These are phyloP conservation scores for Sialia sialis DNA, from an alignment of 2,113 vertebrate species.

Conservation along the genomic window DNA sequence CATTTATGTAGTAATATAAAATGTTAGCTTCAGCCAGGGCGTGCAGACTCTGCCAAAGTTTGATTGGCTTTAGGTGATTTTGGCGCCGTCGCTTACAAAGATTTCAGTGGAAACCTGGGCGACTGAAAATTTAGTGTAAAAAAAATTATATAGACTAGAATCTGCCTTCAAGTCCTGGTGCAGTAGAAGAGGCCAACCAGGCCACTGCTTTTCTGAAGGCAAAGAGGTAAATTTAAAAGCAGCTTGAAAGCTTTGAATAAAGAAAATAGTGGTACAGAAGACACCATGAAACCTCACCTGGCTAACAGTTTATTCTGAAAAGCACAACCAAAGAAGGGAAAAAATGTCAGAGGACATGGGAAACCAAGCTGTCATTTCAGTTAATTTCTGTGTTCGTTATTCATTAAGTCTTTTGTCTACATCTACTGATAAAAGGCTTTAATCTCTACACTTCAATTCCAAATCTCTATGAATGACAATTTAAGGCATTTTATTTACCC, in stretches of 20 bases:
- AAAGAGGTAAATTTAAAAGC: not conserved
- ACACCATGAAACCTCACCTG: not conserved
- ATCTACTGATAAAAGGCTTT: constrained; percentile 47
- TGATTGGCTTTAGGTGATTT: not conserved
- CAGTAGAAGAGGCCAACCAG: not conserved
- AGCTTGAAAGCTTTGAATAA: not conserved
- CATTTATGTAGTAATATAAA: not conserved
- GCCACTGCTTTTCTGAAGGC: not conserved
- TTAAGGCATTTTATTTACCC: constrained; percentile 64
- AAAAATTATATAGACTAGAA: not conserved
- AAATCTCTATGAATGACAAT: constrained; percentile 56
- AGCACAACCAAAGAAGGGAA: not conserved
- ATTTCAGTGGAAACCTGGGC: not conserved
- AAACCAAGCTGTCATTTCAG: not conserved
- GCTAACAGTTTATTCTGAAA: not conserved
- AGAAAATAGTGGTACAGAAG: not conserved
- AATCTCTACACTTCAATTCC: constrained; percentile 45
- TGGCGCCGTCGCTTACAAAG: not conserved
- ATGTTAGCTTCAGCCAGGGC: not conserved
- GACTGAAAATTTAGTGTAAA: not conserved
- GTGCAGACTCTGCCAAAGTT: not conserved
- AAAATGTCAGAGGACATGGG: not conserved
- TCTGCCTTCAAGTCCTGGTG: not conserved
- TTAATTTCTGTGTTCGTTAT: constrained; percentile 10
- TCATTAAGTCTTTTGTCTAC: constrained; percentile 58